phyloP scores from a whole-genome alignment of 2,113 vertebrate species.

The Takifugu bimaculatus region DNA sequence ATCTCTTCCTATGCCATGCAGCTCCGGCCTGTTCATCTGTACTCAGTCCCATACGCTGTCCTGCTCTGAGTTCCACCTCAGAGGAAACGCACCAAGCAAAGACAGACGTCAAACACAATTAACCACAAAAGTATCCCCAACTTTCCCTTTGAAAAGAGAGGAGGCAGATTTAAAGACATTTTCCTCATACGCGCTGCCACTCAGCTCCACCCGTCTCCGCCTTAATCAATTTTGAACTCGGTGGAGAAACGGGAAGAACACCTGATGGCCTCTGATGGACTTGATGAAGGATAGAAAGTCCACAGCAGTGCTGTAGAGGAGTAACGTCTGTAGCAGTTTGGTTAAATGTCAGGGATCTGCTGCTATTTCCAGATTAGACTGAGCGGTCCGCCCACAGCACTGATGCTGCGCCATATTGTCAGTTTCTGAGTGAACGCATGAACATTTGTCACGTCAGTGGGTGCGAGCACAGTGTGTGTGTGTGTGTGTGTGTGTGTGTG shows the following conservation, averaged over 20 bases:
- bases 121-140: conserved; percentile 43
- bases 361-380: conserved; percentile 6
- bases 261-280: no score
- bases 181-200: conserved; percentile 38
- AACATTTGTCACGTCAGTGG: conserved; percentile 6
- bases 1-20: conserved; percentile 37
- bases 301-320: not conserved
- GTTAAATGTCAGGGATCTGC: conserved; percentile 19
- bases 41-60: conserved; percentile 62
- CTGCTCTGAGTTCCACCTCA: conserved; percentile 54
- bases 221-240: no score
- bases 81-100: conserved; percentile 43
- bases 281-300: not conserved
- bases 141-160: conserved; percentile 31
- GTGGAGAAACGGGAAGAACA: no score
- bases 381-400: not conserved
- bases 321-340: not conserved
- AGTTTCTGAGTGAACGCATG: conserved; percentile 2
- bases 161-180: conserved; percentile 51
- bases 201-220: no score
- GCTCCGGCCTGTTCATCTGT: conserved; percentile 47
- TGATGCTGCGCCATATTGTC: conserved; percentile 2
- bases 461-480: not conserved
- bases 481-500: not conserved
- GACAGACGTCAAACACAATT: conserved; percentile 59